A percentile compares a stretch with the other conserved stretches of the same genome.
Evolutionary conservation across 2,797 vertebrate genomes (phyloP).

Genomic region (Carcharodon carcharias): DNA sequence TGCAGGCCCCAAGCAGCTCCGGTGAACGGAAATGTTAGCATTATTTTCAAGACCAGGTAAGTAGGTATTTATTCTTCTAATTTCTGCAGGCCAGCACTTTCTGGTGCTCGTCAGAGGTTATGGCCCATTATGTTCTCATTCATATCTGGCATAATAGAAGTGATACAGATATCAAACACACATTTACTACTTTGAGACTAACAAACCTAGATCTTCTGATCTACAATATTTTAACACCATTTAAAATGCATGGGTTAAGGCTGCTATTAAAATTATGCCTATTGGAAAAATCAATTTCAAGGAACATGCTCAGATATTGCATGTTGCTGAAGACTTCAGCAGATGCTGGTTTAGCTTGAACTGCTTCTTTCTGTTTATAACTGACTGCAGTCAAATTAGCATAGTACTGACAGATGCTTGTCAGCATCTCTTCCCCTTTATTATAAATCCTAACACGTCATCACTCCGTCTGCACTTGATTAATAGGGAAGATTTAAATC

Average conservation of each 20-base stretch:
- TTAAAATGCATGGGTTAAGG: background rate
- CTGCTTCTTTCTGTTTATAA: background rate
- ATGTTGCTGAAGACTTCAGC: background rate
- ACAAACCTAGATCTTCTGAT: background rate
- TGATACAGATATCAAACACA: background rate
- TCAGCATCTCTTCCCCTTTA: background rate
- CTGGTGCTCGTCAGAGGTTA: too few relatives aligned
- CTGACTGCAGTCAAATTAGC: background rate
- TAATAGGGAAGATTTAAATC: background rate
- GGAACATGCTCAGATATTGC: background rate
- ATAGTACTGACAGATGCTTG: background rate
- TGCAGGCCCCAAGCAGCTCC: too few relatives aligned
- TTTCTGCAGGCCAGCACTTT: too few relatives aligned
- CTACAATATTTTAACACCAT: background rate
- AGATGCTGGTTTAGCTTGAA: background rate
- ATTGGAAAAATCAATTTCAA: background rate
- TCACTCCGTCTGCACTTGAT: background rate
- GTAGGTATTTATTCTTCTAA: too few relatives aligned
- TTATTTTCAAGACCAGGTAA: too few relatives aligned
- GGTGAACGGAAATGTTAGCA: too few relatives aligned
- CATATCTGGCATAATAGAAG: background rate
- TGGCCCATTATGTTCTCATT: background rate
- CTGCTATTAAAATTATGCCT: background rate
- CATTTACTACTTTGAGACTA: background rate
- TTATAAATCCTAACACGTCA: background rate